Evolutionary conservation across 2,888 invertebrate species (phyloP), one percentile per base, ranked within the genome.

Genomic region (Leistus spinibarbis): DNA sequence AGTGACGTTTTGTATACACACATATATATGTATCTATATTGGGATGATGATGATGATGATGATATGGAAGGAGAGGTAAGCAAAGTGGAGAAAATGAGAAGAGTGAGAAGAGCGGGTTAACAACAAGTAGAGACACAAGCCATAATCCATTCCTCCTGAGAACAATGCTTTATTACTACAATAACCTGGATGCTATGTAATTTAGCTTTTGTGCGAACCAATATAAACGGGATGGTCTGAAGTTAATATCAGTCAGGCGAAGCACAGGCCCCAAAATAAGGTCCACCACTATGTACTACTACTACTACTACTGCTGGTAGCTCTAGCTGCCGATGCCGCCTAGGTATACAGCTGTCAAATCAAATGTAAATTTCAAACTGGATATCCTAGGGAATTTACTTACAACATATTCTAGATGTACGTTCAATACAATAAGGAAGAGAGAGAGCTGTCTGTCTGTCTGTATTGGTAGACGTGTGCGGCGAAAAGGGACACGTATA

Each of bases 121-220:
- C 53, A n/a, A 53, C 57, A 57, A 57, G 67, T 73, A 57, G 63
- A 63, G 19, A 22, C 63, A 23, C 24, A 23, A 24, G 23, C 64
- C 23, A 82, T 81, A 81, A 81, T 84, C 83, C 83, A 81, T 84
- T 84, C 81, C 84, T 85, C 84, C 78, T 79, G 85, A 85, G 85
- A 84, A 85, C 84, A 85, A 85, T 85, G 84, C 83, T 84, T 85
- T 85, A 85, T 84, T 84, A 84, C 83, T 54, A 84, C 84, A 84
- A 84, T 84, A 84, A 84, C 84, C 84, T 73, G 73, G 64, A 17
- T n/a, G 82, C 81, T 82, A 83, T 81, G 83, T 84, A 85, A 85
- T 84, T 85, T 84, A 84, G 84, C 84, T 82, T 84, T 85, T 84
- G 66, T 57, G 72, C 24, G 57, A 65, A 73, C 67, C 67, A 67